phyloP scores from a whole-genome alignment of 1,140 invertebrate genomes.

The Caenorhabditis brenneri region DNA sequence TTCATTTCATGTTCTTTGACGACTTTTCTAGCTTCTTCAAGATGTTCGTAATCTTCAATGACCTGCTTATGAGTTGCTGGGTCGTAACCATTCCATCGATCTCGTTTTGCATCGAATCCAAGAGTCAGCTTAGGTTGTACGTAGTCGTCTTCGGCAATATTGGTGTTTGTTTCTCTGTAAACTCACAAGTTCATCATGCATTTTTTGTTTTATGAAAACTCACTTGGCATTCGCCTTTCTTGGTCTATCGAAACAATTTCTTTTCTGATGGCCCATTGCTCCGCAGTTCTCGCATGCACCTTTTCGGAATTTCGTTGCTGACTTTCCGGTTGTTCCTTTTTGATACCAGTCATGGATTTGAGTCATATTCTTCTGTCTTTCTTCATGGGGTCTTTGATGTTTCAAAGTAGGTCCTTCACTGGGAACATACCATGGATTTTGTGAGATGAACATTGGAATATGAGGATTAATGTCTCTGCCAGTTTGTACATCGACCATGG shows the following conservation, averaged over 20 bases:
- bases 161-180: conserved; percentile 76
- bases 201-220: no score
- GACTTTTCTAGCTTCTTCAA: conserved; percentile 78
- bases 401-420: conserved; percentile 90
- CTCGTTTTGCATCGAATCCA: conserved; percentile 79
- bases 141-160: conserved; percentile 53
- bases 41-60: conserved; percentile 86
- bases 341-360: conserved; percentile 82
- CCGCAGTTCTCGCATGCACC: conserved; percentile 98
- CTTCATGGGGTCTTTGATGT: conserved; percentile 93
- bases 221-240: conserved; percentile 75
- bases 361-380: conserved; percentile 79
- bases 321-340: conserved; percentile 68
- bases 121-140: conserved; percentile 79
- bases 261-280: conserved; percentile 91
- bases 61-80: conserved; percentile 81
- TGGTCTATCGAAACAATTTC: conserved; percentile 95
- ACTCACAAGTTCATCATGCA: conserved; percentile 78
- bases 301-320: conserved; percentile 85
- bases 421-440: conserved; percentile 98
- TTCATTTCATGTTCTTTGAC: conserved; percentile 63
- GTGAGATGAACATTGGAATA: conserved; percentile 98
- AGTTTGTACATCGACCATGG: conserved; percentile 96
- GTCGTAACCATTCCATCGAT: conserved; percentile 94
- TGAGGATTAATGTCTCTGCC: conserved; percentile 95